phyloP scores from a whole-genome alignment of 2,888 invertebrate genomes.

The Chironomus tentans region DNA sequence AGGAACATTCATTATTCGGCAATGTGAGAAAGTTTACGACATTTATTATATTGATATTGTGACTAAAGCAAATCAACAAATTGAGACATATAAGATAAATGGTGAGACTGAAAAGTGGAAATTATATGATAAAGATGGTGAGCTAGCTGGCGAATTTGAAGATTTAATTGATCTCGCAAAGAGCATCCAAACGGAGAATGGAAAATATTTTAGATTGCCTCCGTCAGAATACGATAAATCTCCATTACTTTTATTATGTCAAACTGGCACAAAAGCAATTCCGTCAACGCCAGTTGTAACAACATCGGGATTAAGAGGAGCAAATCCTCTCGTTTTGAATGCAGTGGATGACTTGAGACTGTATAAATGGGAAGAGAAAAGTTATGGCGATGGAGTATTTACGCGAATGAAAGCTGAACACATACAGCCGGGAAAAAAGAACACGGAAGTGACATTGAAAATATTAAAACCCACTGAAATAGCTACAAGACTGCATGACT shows the following conservation, averaged over 20 bases:
- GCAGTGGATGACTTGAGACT: constrained; percentile 1
- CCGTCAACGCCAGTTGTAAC: constrained; percentile 37
- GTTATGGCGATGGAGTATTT: constrained; percentile 47
- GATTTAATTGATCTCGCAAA: constrained; percentile 37
- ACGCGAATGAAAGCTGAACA: constrained; percentile 66
- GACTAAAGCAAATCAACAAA: constrained; percentile 57
- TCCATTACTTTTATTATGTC: constrained; percentile 38
- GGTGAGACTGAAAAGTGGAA: constrained; percentile 35
- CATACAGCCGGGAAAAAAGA: constrained; percentile 62
- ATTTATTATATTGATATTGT: constrained; percentile 76
- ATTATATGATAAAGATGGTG: constrained; percentile 34
- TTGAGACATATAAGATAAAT: constrained; percentile 59
- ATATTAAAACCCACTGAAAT: constrained; percentile 57
- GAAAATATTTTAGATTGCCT: constrained; percentile 51
- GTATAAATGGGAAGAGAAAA: background rate
- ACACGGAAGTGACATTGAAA: constrained; percentile 67
- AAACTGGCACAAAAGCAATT: constrained; percentile 37
- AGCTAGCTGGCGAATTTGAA: constrained; percentile 31
- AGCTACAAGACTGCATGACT: constrained; percentile 57
- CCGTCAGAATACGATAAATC: constrained; percentile 76
- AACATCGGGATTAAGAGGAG: constrained; percentile 36
- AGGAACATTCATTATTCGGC: constrained; percentile 73
- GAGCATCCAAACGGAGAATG: constrained; percentile 34
- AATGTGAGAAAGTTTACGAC: constrained; percentile 71
- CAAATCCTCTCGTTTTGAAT: background rate